phyloP scores from a whole-genome alignment of 1,140 invertebrate species.

The Papilio dardanus region DNA sequence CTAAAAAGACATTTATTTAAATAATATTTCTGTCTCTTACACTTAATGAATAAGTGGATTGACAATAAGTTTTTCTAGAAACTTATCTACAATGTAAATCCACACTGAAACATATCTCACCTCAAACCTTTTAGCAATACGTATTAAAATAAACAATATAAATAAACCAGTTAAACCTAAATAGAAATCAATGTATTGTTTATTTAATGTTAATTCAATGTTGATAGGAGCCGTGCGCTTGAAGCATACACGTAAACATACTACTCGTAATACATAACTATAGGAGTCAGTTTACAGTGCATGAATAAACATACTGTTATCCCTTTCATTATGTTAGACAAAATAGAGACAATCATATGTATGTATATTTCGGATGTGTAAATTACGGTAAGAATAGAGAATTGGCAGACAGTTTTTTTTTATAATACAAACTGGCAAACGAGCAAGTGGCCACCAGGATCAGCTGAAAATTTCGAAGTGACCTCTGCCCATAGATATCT shows the following conservation, averaged over 20 bases:
- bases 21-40: no score
- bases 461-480: no score
- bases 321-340: no score
- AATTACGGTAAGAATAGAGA: no score
- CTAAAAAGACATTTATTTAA: no score
- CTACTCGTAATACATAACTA: background rate
- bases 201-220: slow-evolving; percentile 9
- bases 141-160: background rate
- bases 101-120: background rate
- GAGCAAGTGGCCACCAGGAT: no score
- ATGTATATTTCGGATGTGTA: no score
- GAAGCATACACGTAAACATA: background rate
- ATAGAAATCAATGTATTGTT: slow-evolving; percentile 9
- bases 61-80: background rate
- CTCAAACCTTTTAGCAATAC: background rate
- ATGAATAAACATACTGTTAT: background rate
- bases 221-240: background rate
- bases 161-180: background rate
- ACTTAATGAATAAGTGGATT: no score
- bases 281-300: background rate
- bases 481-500: no score
- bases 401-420: no score
- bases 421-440: no score
- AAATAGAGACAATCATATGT: no score
- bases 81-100: background rate